Percentiles rank a stretch among this genome's conserved stretches.
Evolutionary conservation across 2,113 vertebrate genomes (phyloP).

Genomic region (Pterocles orientalis): DNA sequence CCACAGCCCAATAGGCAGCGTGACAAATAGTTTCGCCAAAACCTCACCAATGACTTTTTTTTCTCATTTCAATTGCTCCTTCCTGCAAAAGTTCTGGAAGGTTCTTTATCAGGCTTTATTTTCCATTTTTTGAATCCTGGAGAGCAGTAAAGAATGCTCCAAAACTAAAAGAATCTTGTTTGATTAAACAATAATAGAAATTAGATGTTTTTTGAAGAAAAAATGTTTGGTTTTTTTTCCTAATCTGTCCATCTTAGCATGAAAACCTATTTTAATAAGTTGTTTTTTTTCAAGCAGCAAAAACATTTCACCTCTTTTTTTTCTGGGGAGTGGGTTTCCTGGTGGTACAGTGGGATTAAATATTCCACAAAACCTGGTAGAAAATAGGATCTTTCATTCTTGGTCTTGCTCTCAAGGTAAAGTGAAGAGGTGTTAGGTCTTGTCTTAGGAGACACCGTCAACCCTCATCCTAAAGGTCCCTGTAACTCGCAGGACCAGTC

Average conservation of each 20-base stretch:
- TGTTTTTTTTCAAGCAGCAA: not conserved
- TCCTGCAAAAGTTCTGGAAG: not conserved
- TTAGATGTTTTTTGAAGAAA: not conserved
- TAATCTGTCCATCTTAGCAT: not conserved
- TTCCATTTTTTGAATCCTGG: not conserved
- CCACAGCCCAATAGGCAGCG: rapidly evolving
- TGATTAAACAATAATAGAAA: not conserved
- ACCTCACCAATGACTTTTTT: not conserved
- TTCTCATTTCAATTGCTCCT: not conserved
- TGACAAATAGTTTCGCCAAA: not conserved
- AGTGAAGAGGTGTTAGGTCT: not conserved
- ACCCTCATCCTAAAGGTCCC: not conserved
- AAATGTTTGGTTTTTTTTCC: too few species aligned
- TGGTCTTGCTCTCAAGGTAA: not conserved
- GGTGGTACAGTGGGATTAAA: not conserved
- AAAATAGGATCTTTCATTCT: not conserved
- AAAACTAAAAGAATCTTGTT: not conserved
- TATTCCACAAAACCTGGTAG: not conserved
- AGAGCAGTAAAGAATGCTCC: not conserved
- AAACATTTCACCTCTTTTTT: not conserved
- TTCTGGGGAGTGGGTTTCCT: rapidly evolving
- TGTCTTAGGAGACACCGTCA: too few species aligned
- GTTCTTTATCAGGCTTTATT: not conserved
- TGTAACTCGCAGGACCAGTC: not conserved
- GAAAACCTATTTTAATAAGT: not conserved